Base-by-base conservation (phyloP, 1,140 invertebrate genomes). In the Manduca sexta region DNA sequence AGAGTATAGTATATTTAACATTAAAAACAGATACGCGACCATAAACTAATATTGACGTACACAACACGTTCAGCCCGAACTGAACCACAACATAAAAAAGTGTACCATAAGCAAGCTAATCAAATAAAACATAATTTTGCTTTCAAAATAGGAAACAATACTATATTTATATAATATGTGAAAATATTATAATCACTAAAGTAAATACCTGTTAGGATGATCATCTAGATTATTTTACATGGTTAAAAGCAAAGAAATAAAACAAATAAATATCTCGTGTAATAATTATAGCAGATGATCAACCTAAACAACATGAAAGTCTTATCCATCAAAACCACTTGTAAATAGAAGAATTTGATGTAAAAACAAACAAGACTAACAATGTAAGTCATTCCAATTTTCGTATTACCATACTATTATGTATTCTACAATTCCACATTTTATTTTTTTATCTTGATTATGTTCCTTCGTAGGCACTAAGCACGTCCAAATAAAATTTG, bases 71-170 rank as follows among this genome's bases (percentile, higher is more conserved):
- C 47, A 51, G 56, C 34, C 39, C 11, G 45, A 41, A 59, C 51
- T 53, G 60, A 60, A 61, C 58, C 52, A 49, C 56, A 38, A 64
- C 61, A 52, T 59, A 53, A 54, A 61, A 52, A 64, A 58, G 53
- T 67, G 53, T 60, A 64, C 30, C 50, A 52, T 61, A 65, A 63
- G 61, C 61, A 64, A 69, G 66, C 51, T 60, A 69, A 57, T 63
- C 46, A 56, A 69, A 65, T 50, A 62, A 69, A 58, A 66, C 60
- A 73, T 57, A 70, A 64, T 66, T 60, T 64, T 48, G 63, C 53
- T 63, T 67, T 61, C 4, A 58, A 65, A 66, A 69, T 70, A 69
- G 49, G 50, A 65, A 72, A 66, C 60, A 64, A 54, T 65, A 67
- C 38, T 59, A 54, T 61, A 61, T 67, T 64, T 53, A 64, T 56